Evolutionary conservation across 2,888 invertebrate species (phyloP).

Genomic region (Cataglyphis altisquamis): DNA sequence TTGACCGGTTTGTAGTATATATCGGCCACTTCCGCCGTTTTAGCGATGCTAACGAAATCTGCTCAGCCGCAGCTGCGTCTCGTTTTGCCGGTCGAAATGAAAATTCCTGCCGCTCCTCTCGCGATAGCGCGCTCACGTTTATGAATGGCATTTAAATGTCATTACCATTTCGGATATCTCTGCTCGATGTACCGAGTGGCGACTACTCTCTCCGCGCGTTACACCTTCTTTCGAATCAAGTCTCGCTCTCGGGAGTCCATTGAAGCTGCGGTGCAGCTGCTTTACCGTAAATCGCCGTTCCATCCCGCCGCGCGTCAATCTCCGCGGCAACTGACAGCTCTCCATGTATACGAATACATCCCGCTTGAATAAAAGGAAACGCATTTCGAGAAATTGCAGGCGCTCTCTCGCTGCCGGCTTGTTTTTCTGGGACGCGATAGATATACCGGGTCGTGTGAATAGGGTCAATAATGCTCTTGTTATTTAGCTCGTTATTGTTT

Average conservation of each 20-base stretch:
- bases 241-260: conserved; percentile 28
- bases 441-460: conserved; percentile 45
- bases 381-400: conserved; percentile 36
- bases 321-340: conserved; percentile 3
- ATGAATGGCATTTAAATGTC: conserved; percentile 58
- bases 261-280: conserved; percentile 31
- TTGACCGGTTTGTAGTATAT: background rate
- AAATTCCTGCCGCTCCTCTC: conserved; percentile 41
- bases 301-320: conserved; percentile 40
- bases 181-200: conserved; percentile 27
- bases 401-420: background rate
- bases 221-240: conserved; percentile 23
- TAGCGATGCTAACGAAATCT: conserved; percentile 57
- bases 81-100: conserved; percentile 54
- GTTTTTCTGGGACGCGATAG: conserved; percentile 45
- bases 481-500: conserved; percentile 11
- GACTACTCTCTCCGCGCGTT: background rate
- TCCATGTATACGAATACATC: background rate
- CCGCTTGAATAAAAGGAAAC: conserved; percentile 38
- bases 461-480: conserved; percentile 18
- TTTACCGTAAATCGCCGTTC: conserved; percentile 46
- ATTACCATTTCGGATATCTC: conserved; percentile 58
- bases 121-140: conserved; percentile 46
- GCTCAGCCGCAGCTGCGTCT: conserved; percentile 52
- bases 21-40: conserved; percentile 15